Evolutionary conservation across 1,140 invertebrate genomes (phyloP), one percentile per base, ranked within the genome.

Genomic region (Nasonia longicornis): DNA sequence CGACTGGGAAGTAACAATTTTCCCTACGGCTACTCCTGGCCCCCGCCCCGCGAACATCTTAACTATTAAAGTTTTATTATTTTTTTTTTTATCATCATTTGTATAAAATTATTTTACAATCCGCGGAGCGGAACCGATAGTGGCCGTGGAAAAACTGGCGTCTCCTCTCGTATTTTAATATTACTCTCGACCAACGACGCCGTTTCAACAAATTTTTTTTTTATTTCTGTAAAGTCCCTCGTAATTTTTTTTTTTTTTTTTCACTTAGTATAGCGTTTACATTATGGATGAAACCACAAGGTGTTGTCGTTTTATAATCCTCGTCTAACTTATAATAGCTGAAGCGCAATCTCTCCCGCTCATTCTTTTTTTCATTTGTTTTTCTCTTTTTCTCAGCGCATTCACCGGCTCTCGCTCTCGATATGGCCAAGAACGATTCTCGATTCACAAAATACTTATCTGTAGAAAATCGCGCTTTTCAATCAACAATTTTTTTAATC

Each of bases 41-140:
- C 31, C 58, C 66, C 31, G 67, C 26, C 58, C 38, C 26, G 6
- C 48, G 42, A 71, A 77, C 70, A 66, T 81, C 63, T 75, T 72
- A 64, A 72, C 64, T 76, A 81, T 76, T 69, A 75, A 81, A 75
- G 64, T 81, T 52, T 75, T 64, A 42, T 63, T 72, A 45, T 64
- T 63, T 77, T 72, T 64, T 64, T 63, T 71, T 72, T 77, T 45
- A 72, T 76, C 31, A 20, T 81, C 67, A 81, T 73, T 66, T 66
- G 80, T 81, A 81, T 77, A 81, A 81, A 81, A 81, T 81, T 81
- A 81, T 72, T 81, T 81, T 81, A 77, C 75, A 73, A 66, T 77
- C 38, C 58, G 69, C 75, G 48, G 42, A 45, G 69, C 22, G 42
- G 64, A 71, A 66, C 64, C 38, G 35, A 66, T 52, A 72, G 52